phyloP scores from a whole-genome alignment of 1,140 invertebrate genomes.

The Diorhabda carinulata region DNA sequence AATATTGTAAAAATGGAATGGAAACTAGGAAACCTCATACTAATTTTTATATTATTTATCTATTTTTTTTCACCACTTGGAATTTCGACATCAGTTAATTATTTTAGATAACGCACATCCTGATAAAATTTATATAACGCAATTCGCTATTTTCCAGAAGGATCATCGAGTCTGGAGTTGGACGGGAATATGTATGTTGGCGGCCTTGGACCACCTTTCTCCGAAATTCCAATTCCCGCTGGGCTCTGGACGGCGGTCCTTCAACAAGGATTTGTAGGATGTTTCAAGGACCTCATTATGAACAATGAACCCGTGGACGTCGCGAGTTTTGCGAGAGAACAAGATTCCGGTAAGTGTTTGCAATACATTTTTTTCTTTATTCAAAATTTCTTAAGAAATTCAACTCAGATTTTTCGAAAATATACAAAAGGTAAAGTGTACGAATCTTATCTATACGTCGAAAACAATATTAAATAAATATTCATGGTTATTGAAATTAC shows the following conservation, averaged over 20 bases:
- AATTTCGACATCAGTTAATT: not conserved
- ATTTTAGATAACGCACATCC: no score
- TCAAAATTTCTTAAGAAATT: no score
- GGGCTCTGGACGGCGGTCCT: slow-evolving; percentile 88
- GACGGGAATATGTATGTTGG: slow-evolving; percentile 89
- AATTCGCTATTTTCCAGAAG: slow-evolving; percentile 56
- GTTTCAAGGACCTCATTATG: slow-evolving; percentile 87
- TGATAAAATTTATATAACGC: no score
- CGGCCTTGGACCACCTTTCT: slow-evolving; percentile 73
- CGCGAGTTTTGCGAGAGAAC: slow-evolving; percentile 80
- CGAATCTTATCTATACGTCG: no score
- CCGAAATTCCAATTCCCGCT: slow-evolving; percentile 70
- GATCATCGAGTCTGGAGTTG: slow-evolving; percentile 81
- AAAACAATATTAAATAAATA: no score
- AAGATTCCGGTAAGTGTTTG: slow-evolving; percentile 73
- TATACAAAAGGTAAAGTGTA: no score
- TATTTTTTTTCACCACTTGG: not conserved
- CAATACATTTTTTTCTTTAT: no score
- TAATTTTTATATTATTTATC: no score
- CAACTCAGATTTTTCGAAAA: no score
- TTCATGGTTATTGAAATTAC: no score
- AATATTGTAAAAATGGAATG: no score
- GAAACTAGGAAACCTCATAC: no score
- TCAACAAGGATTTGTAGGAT: slow-evolving; percentile 90
- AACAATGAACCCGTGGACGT: slow-evolving; percentile 92